These are phyloP conservation scores for Drosophila obscura DNA, from an alignment of 1,140 invertebrate genomes.

Conservation along the genomic window DNA sequence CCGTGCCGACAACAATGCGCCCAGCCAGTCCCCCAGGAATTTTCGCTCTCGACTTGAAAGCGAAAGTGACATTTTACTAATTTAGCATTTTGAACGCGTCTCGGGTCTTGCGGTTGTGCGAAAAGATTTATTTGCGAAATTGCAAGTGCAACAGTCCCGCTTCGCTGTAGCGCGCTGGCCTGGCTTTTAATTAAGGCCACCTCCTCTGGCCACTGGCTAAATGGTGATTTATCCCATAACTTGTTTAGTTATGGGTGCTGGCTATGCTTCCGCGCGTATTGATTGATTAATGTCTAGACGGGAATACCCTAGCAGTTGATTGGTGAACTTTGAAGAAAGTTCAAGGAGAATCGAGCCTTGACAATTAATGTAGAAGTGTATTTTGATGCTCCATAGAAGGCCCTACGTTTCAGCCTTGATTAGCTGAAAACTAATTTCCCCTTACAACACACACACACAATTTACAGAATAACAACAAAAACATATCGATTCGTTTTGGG, in stretches of 20 bases:
- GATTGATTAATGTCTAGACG: conserved; percentile 50
- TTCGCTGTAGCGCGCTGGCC: not conserved
- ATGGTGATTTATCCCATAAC: conserved; percentile 20
- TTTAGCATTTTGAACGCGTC: conserved; percentile 79
- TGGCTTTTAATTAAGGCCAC: conserved; percentile 63
- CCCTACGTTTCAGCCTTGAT: not conserved
- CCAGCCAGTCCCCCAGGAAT: conserved; percentile 21
- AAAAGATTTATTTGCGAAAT: conserved; percentile 71
- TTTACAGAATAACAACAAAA: conserved; percentile 8
- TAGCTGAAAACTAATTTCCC: conserved; percentile 18
- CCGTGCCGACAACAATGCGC: conserved; percentile 54
- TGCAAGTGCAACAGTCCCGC: conserved; percentile 24
- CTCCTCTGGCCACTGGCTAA: conserved; percentile 3
- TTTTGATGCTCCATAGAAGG: not conserved
- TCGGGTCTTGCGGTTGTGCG: conserved; percentile 40
- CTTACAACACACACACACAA: too few relatives aligned
- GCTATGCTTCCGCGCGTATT: conserved; percentile 6
- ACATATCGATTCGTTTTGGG: conserved; percentile 26
- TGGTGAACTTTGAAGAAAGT: not conserved
- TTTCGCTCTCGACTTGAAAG: conserved; percentile 61
- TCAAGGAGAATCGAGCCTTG: conserved; percentile 8
- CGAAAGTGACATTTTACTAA: conserved; percentile 83
- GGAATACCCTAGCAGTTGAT: not conserved
- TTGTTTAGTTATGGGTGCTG: conserved; percentile 25
- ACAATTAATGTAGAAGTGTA: not conserved